phyloP scores from a whole-genome alignment of 2,797 vertebrate species.

The Graptemys geographica region DNA sequence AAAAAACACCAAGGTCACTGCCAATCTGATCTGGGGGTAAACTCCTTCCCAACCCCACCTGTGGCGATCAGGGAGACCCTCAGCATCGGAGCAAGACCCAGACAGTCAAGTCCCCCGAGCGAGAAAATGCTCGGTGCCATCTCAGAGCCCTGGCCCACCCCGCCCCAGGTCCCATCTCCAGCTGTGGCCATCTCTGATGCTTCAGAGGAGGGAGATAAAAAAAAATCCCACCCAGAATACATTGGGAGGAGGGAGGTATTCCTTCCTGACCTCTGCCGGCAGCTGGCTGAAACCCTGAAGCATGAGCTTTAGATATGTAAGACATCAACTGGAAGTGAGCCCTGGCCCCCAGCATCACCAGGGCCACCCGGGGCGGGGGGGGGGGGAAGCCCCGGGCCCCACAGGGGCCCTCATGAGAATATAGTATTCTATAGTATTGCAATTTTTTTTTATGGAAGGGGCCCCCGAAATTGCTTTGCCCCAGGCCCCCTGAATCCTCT shows the following conservation, averaged over 20 bases:
- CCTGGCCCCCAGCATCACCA: not conserved
- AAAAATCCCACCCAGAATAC: not conserved
- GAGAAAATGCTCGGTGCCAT: not conserved
- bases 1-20: not conserved
- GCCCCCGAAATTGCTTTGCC: too few relatives aligned
- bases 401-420: too few relatives aligned
- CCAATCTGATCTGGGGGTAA: not conserved
- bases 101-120: not conserved
- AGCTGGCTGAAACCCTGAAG: not conserved
- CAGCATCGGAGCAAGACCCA: not conserved
- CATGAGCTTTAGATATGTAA: not conserved
- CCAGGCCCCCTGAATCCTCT: too few relatives aligned
- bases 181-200: not conserved
- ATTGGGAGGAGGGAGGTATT: not conserved
- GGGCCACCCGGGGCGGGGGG: too few relatives aligned
- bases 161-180: not conserved
- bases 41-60: not conserved
- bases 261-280: not conserved
- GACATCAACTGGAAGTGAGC: not conserved
- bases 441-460: too few relatives aligned
- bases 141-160: not conserved
- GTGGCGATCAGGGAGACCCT: not conserved
- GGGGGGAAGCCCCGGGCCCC: too few relatives aligned
- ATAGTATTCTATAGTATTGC: too few relatives aligned
- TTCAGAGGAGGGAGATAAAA: not conserved